Base-by-base conservation (phyloP, 2,113 vertebrate genomes). In the Prunella fulvescens region DNA sequence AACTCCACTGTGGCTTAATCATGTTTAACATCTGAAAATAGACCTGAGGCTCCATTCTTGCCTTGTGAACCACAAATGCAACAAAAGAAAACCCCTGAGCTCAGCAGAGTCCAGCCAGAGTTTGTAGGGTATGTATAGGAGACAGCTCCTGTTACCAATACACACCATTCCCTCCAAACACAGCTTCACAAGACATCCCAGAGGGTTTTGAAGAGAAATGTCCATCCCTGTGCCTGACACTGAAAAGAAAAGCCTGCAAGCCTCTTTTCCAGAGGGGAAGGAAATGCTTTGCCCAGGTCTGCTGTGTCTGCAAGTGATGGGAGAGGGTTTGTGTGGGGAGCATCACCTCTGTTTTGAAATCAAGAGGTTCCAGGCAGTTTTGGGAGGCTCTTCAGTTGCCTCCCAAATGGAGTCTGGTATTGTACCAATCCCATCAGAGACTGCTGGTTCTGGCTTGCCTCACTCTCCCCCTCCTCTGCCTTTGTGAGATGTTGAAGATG, bases 401-500 rank as follows among this genome's bases (percentile, higher is more conserved):
- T n/a, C n/a, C n/a, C n/a, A n/a, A n/a, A 3, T 25, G n/a, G 20
- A 67, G 22, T 33, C 13, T 86, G 48, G 0, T 45, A 5, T 62
- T 40, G 24, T n/a, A n/a, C 11, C 28, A 44, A 1, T 40, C 7
- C 53, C 37, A 60, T 31, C 29, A 79, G n/a, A 40, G 5, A 4
- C 31, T 57, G 10, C 22, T 70, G 31, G 3, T 51, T 9, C 35
- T 85, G 50, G 7, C 17, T 71, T 58, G 81, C 45, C 54, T 78
- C 1, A 0, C 33, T 7, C 12, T 61, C 11, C 76, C 8, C 18
- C 20, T 74, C 26, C 24, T 11, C 16, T 0, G 1, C 19, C 25
- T 74, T 39, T 74, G 56, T 1, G 5, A 64, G 18, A 17, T 25
- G 17, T 6, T 72, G 31, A 35, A 24, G 33, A 29, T 9, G 15